These are phyloP conservation scores for Ladona fulva DNA, from an alignment of 1,140 invertebrate genomes.

Conservation along the genomic window DNA sequence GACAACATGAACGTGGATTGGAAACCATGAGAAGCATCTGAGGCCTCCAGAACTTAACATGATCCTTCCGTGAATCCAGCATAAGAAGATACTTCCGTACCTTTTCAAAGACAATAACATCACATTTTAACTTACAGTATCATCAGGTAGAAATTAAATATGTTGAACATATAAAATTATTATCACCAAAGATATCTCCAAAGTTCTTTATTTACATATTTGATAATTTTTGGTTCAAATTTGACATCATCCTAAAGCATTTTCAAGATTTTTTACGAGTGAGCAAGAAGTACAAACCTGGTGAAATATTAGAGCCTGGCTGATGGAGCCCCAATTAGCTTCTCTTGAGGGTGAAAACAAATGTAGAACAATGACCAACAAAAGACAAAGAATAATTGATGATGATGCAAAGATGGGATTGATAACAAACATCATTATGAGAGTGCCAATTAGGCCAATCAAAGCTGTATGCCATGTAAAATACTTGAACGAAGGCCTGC, in stretches of 20 bases:
- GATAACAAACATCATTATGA: conserved; percentile 93
- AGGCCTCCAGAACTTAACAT: conserved; percentile 98
- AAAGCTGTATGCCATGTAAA: conserved; percentile 92
- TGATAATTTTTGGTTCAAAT: not conserved
- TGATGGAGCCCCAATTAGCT: conserved; percentile 91
- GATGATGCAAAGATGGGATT: conserved; percentile 82
- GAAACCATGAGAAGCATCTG: conserved; percentile 90
- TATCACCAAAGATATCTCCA: too few relatives aligned
- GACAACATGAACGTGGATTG: conserved; percentile 80
- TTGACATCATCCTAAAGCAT: not conserved
- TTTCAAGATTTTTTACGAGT: not conserved
- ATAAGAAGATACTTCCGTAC: conserved; percentile 93
- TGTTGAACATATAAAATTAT: too few relatives aligned
- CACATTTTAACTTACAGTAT: too few relatives aligned
- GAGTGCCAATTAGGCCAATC: conserved; percentile 74
- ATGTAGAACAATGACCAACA: conserved; percentile 79
- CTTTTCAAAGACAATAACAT: conserved; percentile 41
- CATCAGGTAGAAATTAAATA: too few relatives aligned
- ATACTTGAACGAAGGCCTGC: conserved; percentile 90
- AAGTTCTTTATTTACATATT: too few relatives aligned
- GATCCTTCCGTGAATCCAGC: conserved; percentile 90
- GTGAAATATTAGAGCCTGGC: conserved; percentile 97
- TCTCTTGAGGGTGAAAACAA: conserved; percentile 82
- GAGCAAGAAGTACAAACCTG: conserved; percentile 50
- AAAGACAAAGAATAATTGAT: conserved; percentile 77